Evolutionary conservation across 1,140 invertebrate species (phyloP).

Genomic region (Drosophila virilis): DNA sequence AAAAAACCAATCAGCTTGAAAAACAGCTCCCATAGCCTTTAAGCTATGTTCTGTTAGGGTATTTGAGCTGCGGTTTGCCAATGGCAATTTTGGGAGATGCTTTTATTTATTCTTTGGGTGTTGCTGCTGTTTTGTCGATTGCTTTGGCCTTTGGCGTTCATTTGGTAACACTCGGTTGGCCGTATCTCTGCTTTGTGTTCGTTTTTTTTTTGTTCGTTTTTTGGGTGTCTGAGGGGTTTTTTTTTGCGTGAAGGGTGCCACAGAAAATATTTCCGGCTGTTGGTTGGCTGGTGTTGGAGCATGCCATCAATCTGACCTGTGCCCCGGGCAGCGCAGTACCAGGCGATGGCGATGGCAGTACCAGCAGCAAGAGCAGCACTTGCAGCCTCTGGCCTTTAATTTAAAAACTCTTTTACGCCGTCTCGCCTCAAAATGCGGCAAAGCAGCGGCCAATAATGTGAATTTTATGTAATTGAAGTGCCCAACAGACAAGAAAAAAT

Average conservation of each 20-base stretch:
- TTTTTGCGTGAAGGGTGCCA: constrained; percentile 20
- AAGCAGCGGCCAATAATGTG: constrained; percentile 71
- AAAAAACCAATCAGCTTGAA: too few species aligned
- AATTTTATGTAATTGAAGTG: constrained; percentile 83
- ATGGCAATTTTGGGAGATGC: not conserved
- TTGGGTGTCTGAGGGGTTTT: constrained; percentile 7
- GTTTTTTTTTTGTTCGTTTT: constrained; percentile 16
- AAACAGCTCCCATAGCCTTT: not conserved
- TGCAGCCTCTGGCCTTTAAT: constrained; percentile 76
- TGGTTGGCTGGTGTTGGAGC: constrained; percentile 65
- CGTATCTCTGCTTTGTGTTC: constrained; percentile 57
- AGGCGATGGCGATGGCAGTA: constrained; percentile 6
- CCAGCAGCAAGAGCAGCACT: constrained; percentile 44
- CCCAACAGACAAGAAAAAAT: constrained; percentile 41
- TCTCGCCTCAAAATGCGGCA: constrained; percentile 73
- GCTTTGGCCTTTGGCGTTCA: constrained; percentile 80
- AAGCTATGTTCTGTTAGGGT: constrained; percentile 6
- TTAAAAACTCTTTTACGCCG: constrained; percentile 82
- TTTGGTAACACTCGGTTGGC: constrained; percentile 73
- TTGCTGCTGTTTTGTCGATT: constrained; percentile 66
- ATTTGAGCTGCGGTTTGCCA: constrained; percentile 4
- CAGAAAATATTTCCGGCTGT: constrained; percentile 74
- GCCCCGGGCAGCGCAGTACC: constrained; percentile 48
- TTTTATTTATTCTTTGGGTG: constrained; percentile 37
- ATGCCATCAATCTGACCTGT: constrained; percentile 79